phyloP scores from a whole-genome alignment of 2,113 vertebrate species.

The Myanophis thanlyinensis region DNA sequence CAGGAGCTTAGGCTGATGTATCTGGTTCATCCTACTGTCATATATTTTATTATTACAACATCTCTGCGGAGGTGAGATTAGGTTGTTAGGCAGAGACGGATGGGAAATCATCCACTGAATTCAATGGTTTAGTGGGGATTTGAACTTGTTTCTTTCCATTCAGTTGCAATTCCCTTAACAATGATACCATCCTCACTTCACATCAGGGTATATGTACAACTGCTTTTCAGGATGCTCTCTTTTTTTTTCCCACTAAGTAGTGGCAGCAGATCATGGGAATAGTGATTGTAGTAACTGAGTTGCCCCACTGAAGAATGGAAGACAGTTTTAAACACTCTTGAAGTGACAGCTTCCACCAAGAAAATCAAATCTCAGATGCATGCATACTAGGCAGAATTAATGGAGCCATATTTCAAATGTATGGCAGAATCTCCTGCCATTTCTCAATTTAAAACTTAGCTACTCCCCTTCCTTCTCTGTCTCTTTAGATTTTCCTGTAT shows the following conservation, averaged over 20 bases:
- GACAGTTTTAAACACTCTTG: neutral
- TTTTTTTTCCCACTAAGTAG: fast-evolving
- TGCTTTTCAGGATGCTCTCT: neutral
- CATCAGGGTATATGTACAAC: neutral
- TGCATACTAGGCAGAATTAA: neutral
- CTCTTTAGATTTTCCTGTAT: neutral
- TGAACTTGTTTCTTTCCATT: neutral
- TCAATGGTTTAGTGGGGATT: neutral
- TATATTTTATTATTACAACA: neutral
- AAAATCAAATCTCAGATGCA: neutral
- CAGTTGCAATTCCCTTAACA: neutral
- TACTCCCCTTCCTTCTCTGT: neutral
- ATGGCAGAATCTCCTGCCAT: neutral
- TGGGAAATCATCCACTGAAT: neutral
- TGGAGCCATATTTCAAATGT: neutral
- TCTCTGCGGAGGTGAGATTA: neutral
- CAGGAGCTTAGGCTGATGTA: neutral
- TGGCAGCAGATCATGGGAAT: neutral
- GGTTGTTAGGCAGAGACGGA: neutral
- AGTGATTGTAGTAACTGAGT: neutral
- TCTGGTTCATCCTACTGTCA: neutral
- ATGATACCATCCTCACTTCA: neutral
- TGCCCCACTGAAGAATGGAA: neutral
- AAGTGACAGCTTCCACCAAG: neutral
- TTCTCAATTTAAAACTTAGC: neutral